A percentile compares a stretch with the other conserved stretches of the same genome.
Conservation (phyloP, 2,113 vertebrate species). For the Charina bottae region DNA sequence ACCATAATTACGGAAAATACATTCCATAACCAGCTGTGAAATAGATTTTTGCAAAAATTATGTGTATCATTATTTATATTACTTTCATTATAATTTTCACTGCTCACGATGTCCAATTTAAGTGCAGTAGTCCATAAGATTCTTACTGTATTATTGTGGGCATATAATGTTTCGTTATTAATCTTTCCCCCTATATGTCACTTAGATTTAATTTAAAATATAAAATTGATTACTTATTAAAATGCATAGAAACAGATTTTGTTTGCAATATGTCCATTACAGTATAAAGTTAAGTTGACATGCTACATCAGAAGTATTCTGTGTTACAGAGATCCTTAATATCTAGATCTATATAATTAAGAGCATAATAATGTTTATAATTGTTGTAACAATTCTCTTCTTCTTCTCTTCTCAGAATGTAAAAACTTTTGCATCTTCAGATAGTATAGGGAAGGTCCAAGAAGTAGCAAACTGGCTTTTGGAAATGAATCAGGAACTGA, state of each 20-base stretch:
- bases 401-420: conserved; percentile 83
- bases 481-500: conserved; percentile 99
- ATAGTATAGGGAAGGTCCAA: conserved; percentile 99
- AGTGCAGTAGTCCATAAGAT: background rate
- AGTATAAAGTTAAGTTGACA: background rate
- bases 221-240: background rate
- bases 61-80: background rate
- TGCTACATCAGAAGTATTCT: background rate
- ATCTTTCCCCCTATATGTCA: background rate
- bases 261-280: background rate
- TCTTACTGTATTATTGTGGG: background rate
- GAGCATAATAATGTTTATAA: background rate
- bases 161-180: background rate
- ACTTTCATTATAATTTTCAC: background rate
- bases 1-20: background rate
- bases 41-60: background rate
- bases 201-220: background rate
- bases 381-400: background rate
- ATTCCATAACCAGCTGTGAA: conserved; percentile 6
- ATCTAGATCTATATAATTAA: background rate
- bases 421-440: conserved; percentile 97
- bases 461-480: conserved; percentile 99
- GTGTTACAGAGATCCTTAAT: background rate
- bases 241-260: background rate
- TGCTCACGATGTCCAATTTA: background rate